Conservation (phyloP, 1,140 invertebrate genomes). For the Apocrypta bakeri region DNA sequence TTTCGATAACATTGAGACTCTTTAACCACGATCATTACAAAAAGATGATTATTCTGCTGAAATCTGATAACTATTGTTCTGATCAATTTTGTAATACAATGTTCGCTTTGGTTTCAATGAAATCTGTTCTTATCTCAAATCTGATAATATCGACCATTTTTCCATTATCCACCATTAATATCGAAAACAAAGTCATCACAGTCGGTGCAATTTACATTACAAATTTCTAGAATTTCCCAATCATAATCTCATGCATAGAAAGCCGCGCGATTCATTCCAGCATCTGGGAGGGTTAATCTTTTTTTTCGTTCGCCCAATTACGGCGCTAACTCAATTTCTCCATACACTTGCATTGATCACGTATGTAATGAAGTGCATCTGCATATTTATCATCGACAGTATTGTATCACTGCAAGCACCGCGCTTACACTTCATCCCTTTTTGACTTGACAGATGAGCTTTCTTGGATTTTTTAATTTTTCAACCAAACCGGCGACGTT, state of each 20-base stretch:
- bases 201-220: background rate
- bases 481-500: too few relatives aligned
- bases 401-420: background rate
- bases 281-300: background rate
- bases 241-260: slow-evolving; percentile 29
- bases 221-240: slow-evolving; percentile 11
- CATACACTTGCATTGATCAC: background rate
- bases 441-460: background rate
- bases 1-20: too few relatives aligned
- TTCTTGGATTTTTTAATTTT: background rate
- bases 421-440: background rate
- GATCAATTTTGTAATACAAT: background rate
- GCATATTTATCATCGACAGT: slow-evolving; percentile 1
- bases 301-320: background rate
- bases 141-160: background rate
- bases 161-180: background rate
- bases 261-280: background rate
- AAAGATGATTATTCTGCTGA: too few relatives aligned
- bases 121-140: background rate
- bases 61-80: background rate
- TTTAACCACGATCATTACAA: too few relatives aligned
- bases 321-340: slow-evolving; percentile 9
- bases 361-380: background rate
- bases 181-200: background rate
- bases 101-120: background rate